Evolutionary conservation across 2,797 vertebrate species (phyloP).

Genomic region (Myotis findleyi): DNA sequence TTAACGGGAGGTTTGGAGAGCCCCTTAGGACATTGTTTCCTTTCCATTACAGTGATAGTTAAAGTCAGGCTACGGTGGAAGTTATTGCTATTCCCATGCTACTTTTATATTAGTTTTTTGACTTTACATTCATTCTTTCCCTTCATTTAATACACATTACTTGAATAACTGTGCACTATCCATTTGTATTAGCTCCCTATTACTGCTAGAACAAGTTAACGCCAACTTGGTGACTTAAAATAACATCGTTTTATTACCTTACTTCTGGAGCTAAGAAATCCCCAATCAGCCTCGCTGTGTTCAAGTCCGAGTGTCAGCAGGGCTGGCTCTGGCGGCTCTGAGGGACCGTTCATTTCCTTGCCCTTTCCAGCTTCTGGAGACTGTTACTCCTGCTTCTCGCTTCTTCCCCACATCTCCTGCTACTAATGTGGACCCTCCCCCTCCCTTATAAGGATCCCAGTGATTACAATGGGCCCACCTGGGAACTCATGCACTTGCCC

Average conservation of each 20-base stretch:
- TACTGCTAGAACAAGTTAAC: neutral
- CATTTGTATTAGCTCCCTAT: neutral
- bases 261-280: neutral
- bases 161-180: neutral
- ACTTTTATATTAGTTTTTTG: neutral
- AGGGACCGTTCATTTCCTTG: neutral
- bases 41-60: neutral
- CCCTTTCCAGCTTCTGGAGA: neutral
- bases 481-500: neutral
- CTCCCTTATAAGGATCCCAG: neutral
- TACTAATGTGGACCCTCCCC: neutral
- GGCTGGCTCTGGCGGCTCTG: neutral
- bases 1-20: neutral
- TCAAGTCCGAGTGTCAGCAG: neutral
- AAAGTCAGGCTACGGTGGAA: neutral
- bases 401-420: neutral
- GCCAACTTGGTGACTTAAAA: neutral
- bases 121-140: neutral
- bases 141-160: neutral
- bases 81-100: neutral
- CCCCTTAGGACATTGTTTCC: neutral
- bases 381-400: rapidly evolving
- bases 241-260: neutral
- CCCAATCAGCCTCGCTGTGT: neutral
- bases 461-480: neutral